phyloP scores from a whole-genome alignment of 2,888 invertebrate genomes.

The Pandemis heparana region DNA sequence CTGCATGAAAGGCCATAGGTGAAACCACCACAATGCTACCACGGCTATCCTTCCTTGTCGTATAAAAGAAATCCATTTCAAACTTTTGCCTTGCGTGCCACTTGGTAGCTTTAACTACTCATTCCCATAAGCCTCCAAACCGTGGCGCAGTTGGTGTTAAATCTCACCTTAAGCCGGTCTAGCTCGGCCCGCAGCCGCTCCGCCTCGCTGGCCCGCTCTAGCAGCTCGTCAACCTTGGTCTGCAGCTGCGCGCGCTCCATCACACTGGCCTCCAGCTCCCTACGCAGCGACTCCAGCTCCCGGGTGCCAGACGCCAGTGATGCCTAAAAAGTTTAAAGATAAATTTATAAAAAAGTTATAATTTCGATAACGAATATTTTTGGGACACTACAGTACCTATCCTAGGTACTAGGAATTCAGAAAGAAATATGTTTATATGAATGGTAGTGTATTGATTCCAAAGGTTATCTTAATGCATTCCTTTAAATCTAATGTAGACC shows the following conservation, averaged over 20 bases:
- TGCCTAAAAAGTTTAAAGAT: slow-evolving; percentile 56
- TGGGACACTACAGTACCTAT: neutral
- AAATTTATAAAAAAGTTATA: neutral
- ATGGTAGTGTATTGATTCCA: no score
- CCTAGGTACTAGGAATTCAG: neutral
- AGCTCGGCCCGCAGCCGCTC: slow-evolving; percentile 89
- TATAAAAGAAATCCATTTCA: no score
- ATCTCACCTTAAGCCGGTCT: slow-evolving; percentile 88
- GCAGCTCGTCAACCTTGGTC: slow-evolving; percentile 86
- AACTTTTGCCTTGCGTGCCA: neutral
- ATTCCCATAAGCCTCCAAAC: neutral
- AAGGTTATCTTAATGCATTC: neutral
- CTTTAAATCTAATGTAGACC: no score
- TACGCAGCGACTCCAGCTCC: slow-evolving; percentile 88
- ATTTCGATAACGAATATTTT: neutral
- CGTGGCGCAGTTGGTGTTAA: neutral
- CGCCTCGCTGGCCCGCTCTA: slow-evolving; percentile 89
- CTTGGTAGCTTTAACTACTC: neutral
- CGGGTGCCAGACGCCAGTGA: slow-evolving; percentile 81
- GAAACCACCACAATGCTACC: no score
- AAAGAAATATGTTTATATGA: neutral
- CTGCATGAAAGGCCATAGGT: no score
- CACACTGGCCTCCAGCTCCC: slow-evolving; percentile 87
- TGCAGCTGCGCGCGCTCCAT: slow-evolving; percentile 89
- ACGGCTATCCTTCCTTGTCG: no score